These are phyloP conservation scores for Lepus timidus DNA, from an alignment of 2,113 vertebrate genomes.

Conservation along the genomic window DNA sequence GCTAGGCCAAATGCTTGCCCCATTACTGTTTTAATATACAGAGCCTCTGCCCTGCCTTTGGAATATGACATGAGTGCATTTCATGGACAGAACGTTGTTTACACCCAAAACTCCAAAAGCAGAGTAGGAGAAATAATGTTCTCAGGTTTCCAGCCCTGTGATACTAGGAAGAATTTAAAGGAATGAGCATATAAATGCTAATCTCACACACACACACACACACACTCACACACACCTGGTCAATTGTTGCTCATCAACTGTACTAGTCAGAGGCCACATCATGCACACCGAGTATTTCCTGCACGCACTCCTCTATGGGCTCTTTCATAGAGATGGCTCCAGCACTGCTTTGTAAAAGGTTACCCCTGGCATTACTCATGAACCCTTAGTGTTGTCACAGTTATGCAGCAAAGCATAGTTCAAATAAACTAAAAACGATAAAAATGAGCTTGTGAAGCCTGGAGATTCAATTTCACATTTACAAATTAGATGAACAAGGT, in stretches of 20 bases:
- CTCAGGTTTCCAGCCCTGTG: not conserved
- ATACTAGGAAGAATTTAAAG: not conserved
- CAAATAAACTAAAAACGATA: slow-evolving; percentile 13
- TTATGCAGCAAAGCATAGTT: slow-evolving; percentile 32
- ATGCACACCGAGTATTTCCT: not conserved
- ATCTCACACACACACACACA: not conserved
- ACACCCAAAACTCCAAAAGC: not conserved
- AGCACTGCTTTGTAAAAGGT: not conserved
- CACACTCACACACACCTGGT: not conserved
- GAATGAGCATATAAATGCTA: not conserved
- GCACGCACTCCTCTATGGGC: not conserved
- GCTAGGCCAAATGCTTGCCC: too few relatives aligned
- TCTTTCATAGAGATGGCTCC: not conserved
- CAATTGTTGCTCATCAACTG: not conserved
- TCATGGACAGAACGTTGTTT: slow-evolving; percentile 13
- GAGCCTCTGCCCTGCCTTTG: not conserved
- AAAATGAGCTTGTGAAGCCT: not conserved
- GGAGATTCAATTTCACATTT: slow-evolving; percentile 50
- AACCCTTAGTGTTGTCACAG: not conserved
- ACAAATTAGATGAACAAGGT: slow-evolving; percentile 57
- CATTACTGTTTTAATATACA: not conserved
- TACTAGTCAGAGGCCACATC: not conserved
- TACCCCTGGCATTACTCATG: not conserved
- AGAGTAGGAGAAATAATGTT: slow-evolving; percentile 9
- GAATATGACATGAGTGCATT: not conserved